Conservation (phyloP, 2,797 vertebrate genomes). For the Leuciscus waleckii region DNA sequence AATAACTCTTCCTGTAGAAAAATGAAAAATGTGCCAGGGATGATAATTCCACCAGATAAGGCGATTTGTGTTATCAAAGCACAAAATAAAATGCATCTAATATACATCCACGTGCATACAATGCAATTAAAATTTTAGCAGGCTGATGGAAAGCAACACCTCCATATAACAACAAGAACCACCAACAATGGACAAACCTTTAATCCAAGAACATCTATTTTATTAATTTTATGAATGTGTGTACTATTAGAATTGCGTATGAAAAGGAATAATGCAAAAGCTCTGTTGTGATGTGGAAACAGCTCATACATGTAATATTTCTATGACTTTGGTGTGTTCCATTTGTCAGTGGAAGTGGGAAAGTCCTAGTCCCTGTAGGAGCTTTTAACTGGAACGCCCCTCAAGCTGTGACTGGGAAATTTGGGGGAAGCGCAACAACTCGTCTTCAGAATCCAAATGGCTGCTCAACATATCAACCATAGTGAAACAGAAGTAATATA, state of each 20-base stretch:
- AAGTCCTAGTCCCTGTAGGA: no score
- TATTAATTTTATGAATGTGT: background rate
- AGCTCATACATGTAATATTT: background rate
- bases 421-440: background rate
- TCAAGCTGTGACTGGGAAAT: background rate
- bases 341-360: no score
- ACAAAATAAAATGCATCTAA: constrained; percentile 1
- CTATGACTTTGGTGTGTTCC: no score
- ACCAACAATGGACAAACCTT: background rate
- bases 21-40: constrained; percentile 7
- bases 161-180: background rate
- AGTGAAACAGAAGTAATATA: background rate
- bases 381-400: no score
- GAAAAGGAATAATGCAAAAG: background rate
- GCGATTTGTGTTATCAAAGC: background rate
- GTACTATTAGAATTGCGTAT: background rate
- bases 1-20: background rate
- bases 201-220: background rate
- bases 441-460: background rate
- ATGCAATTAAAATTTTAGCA: background rate
- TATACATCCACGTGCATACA: background rate
- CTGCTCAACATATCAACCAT: background rate
- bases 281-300: background rate
- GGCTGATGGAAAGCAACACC: background rate
- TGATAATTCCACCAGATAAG: background rate